phyloP scores from a whole-genome alignment of 2,797 vertebrate species.

The Ctenopoma kingsleyae region DNA sequence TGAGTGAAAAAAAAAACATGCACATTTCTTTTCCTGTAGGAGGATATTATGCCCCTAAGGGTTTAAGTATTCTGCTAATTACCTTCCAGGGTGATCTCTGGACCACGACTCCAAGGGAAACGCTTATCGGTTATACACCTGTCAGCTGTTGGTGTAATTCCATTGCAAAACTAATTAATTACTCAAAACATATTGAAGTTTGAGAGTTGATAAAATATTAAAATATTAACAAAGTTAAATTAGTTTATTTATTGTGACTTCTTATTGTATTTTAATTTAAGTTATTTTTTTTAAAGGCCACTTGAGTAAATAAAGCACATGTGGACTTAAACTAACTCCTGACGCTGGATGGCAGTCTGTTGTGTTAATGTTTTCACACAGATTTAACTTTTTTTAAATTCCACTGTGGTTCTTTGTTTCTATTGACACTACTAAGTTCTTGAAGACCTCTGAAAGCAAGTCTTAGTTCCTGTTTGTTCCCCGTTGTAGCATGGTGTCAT shows the following conservation, averaged over 20 bases:
- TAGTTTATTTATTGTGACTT: slow-evolving; percentile 12
- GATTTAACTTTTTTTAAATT: slow-evolving; percentile 1
- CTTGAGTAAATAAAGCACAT: slow-evolving; percentile 13
- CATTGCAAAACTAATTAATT: slow-evolving; percentile 56
- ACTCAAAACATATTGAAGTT: slow-evolving; percentile 25
- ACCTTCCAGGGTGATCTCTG: slow-evolving; percentile 32
- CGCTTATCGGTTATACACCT: slow-evolving; percentile 29
- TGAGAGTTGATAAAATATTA: background rate
- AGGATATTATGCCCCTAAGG: slow-evolving; percentile 16
- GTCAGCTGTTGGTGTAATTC: slow-evolving; percentile 24
- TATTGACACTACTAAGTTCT: slow-evolving; percentile 5
- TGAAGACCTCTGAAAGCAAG: background rate
- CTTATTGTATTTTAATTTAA: slow-evolving; percentile 27
- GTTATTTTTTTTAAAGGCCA: slow-evolving; percentile 30
- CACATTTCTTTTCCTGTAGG: slow-evolving; percentile 2
- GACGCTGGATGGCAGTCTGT: slow-evolving; percentile 4
- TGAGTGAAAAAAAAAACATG: background rate
- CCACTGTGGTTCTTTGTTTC: background rate
- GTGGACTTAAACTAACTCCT: background rate
- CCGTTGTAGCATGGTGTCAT: background rate
- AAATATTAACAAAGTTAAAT: slow-evolving; percentile 18
- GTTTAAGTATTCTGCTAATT: slow-evolving; percentile 29
- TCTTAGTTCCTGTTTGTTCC: slow-evolving; percentile 9
- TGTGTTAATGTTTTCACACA: slow-evolving; percentile 3
- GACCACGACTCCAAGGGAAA: slow-evolving; percentile 18